Evolutionary conservation across 2,797 vertebrate species (phyloP).

Genomic region (Esox lucius): DNA sequence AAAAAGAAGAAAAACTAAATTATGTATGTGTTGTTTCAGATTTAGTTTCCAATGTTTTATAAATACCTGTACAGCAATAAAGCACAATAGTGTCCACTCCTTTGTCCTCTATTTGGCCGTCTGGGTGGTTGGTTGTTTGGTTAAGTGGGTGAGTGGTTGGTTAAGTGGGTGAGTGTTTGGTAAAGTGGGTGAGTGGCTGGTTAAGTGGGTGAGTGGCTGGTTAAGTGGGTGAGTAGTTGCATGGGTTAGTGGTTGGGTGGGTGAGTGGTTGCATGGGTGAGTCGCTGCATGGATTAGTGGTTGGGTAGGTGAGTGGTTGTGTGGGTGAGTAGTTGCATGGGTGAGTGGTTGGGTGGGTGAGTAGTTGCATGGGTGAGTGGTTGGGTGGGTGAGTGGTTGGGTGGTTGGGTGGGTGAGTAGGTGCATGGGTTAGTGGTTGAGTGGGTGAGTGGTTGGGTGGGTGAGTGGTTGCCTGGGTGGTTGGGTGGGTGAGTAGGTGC

Average conservation of each 20-base stretch:
- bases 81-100: slow-evolving; percentile 73
- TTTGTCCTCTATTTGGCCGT: slow-evolving; percentile 14
- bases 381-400: not conserved
- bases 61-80: slow-evolving; percentile 85
- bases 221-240: too few relatives aligned
- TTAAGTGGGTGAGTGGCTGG: too few relatives aligned
- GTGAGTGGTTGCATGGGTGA: slow-evolving; percentile 1
- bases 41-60: slow-evolving; percentile 79
- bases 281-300: not conserved
- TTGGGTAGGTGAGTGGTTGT: too few relatives aligned
- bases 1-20: slow-evolving; percentile 59
- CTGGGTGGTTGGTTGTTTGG: not conserved
- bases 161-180: not conserved
- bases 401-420: not conserved
- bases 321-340: not conserved
- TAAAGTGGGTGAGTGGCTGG: not conserved
- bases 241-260: not conserved
- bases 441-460: not conserved
- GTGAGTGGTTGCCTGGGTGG: not conserved
- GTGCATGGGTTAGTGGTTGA: not conserved
- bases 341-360: not conserved
- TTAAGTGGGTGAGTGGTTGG: not conserved
- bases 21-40: slow-evolving; percentile 71
- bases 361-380: not conserved
- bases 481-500: too few relatives aligned